Percentiles rank a stretch among this genome's conserved stretches.
These are phyloP conservation scores for Platalea minor DNA, from an alignment of 2,797 vertebrate species.

Conservation along the genomic window DNA sequence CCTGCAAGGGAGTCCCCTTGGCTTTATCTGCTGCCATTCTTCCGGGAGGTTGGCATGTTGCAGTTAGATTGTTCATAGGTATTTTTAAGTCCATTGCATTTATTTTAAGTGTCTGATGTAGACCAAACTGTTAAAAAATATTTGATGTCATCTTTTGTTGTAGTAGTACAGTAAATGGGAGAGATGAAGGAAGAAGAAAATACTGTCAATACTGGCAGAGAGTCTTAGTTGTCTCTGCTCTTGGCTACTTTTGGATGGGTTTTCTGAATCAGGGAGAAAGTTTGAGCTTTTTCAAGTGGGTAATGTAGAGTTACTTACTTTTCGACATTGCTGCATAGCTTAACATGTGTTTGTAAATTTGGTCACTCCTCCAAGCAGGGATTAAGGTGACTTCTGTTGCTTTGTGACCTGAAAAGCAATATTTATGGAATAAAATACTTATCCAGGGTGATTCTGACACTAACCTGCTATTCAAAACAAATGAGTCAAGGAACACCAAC, in stretches of 20 bases:
- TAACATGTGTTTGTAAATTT: not conserved
- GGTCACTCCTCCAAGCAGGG: not conserved
- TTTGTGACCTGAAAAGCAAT: not conserved
- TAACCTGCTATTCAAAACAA: not conserved
- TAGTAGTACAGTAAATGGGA: not conserved
- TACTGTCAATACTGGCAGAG: not conserved
- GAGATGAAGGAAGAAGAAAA: not conserved
- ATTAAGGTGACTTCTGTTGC: not conserved
- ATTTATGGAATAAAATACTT: not conserved
- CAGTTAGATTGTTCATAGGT: not conserved
- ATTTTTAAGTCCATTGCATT: not conserved
- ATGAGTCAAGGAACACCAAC: not conserved
- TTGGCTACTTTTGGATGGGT: not conserved
- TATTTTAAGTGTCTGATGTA: not conserved
- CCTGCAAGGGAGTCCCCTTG: not conserved
- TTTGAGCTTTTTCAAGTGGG: not conserved
- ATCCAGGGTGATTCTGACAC: not conserved
- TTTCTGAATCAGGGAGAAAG: not conserved
- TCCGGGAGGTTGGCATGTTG: not conserved
- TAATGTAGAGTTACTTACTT: not conserved
- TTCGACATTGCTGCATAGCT: not conserved
- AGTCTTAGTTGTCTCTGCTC: not conserved
- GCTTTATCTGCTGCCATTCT: not conserved
- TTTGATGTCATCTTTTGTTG: not conserved
- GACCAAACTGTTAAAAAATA: not conserved